phyloP scores from a whole-genome alignment of 2,797 vertebrate species.

The Coilia nasus region DNA sequence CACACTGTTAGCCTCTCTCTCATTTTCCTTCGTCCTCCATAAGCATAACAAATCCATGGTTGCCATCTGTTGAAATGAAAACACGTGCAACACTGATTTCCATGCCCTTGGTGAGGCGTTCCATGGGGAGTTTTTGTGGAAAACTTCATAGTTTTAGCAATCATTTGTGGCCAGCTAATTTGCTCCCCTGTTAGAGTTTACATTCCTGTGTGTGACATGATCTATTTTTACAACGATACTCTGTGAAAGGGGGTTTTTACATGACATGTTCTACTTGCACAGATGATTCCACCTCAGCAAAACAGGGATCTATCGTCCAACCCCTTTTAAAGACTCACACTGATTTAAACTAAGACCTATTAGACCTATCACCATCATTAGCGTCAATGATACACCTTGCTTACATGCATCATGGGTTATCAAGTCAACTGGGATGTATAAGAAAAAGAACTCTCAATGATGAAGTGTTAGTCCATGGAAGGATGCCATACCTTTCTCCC shows the following conservation, averaged over 20 bases:
- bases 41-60: conserved; percentile 62
- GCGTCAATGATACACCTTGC: not conserved
- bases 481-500: conserved; percentile 38
- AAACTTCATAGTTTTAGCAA: conserved; percentile 79
- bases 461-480: conserved; percentile 38
- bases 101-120: conserved; percentile 75
- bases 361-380: not conserved
- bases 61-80: conserved; percentile 79
- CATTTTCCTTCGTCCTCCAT: conserved; percentile 48
- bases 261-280: conserved; percentile 67
- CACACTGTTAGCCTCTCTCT: conserved; percentile 38
- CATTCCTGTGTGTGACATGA: conserved; percentile 78
- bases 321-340: not conserved
- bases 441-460: not conserved
- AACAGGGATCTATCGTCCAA: conserved; percentile 15
- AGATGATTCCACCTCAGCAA: conserved; percentile 39
- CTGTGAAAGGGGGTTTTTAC: conserved; percentile 71
- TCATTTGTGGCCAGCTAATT: conserved; percentile 78
- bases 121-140: conserved; percentile 75
- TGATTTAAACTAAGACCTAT: not conserved
- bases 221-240: conserved; percentile 74
- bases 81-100: conserved; percentile 77
- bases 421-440: not conserved
- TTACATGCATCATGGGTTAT: not conserved
- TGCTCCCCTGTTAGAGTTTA: conserved; percentile 72